Base-by-base conservation (phyloP, 2,113 vertebrate genomes). In the Pelvicachromis taeniatus region DNA sequence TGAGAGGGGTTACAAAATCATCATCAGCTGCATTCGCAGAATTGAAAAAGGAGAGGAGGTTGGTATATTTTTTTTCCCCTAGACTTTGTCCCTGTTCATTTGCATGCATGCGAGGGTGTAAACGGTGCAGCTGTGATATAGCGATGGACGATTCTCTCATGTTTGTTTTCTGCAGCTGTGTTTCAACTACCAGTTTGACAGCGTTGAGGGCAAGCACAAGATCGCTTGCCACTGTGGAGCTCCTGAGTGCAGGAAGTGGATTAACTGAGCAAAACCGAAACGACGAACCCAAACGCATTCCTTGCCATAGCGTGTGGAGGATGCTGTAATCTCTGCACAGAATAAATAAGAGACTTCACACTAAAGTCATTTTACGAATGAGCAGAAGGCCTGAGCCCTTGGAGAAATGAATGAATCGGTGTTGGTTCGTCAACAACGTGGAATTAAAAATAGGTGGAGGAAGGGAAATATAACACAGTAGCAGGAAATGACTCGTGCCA, bases 191-290 rank as follows among this genome's bases (percentile, higher is more conserved):
- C 98, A 98, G 96, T 98, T 99, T 61, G 98, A 98, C 95, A 95
- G 97, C 50, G 96, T 96, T 90, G 96, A 97, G 16, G 97, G 96
- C 95, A 97, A 97, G 96, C 97, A 97, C 97, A 98, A 98, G 96
- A 97, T 98, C 50, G 96, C 97, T 26, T 99, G 98, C 95, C 98
- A 98, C 96, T 99, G 98, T 84, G 97, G 97, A 82, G 97, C 97
- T 77, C 96, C 97, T n/a, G 98, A 98, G 96, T 99, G 98, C 97
- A 97, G 98, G 82, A 99, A 99, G 95, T 99, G 98, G 98, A 98
- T 99, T 95, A 99, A 99, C 96, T 99, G 95, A 97, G 33, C 59
- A 75, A 82, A 86, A 86, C 52, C 26, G 86, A 82, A 86, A 86
- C 61, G 26, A 88, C 87, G 70, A 86, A 87, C 80, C 82, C 88